Evolutionary conservation across 2,113 vertebrate genomes (phyloP), one percentile per base, ranked within the genome.

Genomic region (Mungos mungo): DNA sequence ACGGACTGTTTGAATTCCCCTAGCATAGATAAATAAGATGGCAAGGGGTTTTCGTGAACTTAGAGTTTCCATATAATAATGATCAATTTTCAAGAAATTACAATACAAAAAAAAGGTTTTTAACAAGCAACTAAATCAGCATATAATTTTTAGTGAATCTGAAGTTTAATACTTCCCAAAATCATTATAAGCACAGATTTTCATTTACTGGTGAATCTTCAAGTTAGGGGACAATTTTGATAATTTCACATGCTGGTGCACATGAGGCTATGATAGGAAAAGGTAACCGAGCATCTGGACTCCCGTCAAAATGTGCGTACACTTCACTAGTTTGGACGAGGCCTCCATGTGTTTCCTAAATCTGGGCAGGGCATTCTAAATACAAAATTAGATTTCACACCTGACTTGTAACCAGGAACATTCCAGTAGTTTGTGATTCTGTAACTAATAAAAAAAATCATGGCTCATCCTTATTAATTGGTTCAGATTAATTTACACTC

Each of bases 131-230:
- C 45, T 77, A 63, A 0, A 92, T 90, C 4, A 60, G 6, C 92
- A 77, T 72, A 92, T 60, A 79, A 86, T 57, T 87, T 92, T 81
- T 13, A 76, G 74, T 95, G 38, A 84, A 85, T 89, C 95, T 96
- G 74, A 91, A 84, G 74, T 72, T 3, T 25, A 71, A 14, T 50
- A 41, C 3, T 10, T 85, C 47, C 50, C 35, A 85, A 66, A 3
- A 1, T 54, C 15, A 87, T 77, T 95, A 63, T 81, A 79, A 93
- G 35, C 45, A 94, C 7, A 76, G 8, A 33, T 54, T 82, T 95
- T 76, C 29, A 92, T 74, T 93, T 93, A 54, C 38, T 66, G n/a
- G 14, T 81, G 11, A 95, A 83, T 52, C 35, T 10, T 76, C 3
- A 82, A 71, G 1, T 72, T 77, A 82, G 83, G 76, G 10, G 18